phyloP scores from a whole-genome alignment of 2,797 vertebrate species.

The Calcarius lapponicus region DNA sequence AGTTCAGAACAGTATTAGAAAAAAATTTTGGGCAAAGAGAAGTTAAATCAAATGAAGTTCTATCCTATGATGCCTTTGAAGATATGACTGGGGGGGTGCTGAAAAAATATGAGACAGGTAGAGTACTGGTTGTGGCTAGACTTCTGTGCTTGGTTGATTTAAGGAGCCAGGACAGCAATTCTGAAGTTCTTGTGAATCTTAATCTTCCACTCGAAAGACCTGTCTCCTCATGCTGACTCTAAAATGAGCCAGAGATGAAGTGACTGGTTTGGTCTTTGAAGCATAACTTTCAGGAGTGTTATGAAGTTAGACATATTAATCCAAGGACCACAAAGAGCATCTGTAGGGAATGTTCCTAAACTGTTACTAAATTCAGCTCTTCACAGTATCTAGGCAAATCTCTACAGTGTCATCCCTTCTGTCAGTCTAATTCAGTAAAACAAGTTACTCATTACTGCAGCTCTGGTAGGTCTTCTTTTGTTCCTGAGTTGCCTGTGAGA shows the following conservation, averaged over 20 bases:
- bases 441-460: neutral
- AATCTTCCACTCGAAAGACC: neutral
- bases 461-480: neutral
- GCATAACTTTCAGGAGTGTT: neutral
- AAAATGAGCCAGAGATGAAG: neutral
- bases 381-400: neutral
- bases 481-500: neutral
- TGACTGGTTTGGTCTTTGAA: neutral
- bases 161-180: neutral
- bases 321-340: neutral
- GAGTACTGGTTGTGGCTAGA: neutral
- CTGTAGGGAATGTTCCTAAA: neutral
- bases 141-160: neutral
- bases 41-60: neutral
- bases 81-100: neutral
- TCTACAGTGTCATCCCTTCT: neutral
- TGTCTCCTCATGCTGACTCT: neutral
- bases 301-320: neutral
- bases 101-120: neutral
- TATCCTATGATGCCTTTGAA: neutral
- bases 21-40: neutral
- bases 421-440: neutral
- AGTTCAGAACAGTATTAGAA: neutral
- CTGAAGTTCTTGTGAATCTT: neutral
- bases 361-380: neutral